These are phyloP conservation scores for Pogonocichla stellata DNA, from an alignment of 2,113 vertebrate species.

Conservation along the genomic window DNA sequence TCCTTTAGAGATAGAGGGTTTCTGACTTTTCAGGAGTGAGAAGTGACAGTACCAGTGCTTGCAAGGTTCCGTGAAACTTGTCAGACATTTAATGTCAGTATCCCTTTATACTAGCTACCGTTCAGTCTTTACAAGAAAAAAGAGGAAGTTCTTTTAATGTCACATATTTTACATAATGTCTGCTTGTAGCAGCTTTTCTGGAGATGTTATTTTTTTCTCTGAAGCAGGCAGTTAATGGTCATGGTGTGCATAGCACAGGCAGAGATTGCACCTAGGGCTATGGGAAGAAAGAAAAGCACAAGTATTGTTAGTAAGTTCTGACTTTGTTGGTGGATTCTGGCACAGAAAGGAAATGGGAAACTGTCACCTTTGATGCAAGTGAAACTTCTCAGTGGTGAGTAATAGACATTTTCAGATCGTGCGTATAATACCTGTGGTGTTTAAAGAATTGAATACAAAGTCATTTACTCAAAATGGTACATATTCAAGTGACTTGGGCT, in stretches of 20 bases:
- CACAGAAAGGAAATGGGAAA: not conserved
- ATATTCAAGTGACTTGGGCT: not conserved
- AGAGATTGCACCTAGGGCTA: not conserved
- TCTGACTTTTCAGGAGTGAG: not conserved
- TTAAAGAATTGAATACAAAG: not conserved
- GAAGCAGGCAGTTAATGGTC: not conserved
- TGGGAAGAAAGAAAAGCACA: not conserved
- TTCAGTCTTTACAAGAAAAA: not conserved
- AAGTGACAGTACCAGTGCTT: not conserved
- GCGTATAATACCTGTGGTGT: not conserved
- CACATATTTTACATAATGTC: not conserved
- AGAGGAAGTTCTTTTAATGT: not conserved
- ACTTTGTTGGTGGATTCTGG: not conserved
- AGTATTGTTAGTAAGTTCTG: not conserved
- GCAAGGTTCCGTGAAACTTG: rapidly evolving
- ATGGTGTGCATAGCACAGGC: not conserved
- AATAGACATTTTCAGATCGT: not conserved
- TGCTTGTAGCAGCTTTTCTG: not conserved
- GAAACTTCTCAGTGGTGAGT: not conserved
- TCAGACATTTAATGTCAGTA: not conserved
- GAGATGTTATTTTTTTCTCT: not conserved
- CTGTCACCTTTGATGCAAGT: not conserved
- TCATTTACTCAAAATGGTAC: not conserved
- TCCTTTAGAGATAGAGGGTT: not conserved
- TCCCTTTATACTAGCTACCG: not conserved